These are phyloP conservation scores for Actinia equina DNA, from an alignment of 64 coral and sea anemone species.

Conservation along the genomic window DNA sequence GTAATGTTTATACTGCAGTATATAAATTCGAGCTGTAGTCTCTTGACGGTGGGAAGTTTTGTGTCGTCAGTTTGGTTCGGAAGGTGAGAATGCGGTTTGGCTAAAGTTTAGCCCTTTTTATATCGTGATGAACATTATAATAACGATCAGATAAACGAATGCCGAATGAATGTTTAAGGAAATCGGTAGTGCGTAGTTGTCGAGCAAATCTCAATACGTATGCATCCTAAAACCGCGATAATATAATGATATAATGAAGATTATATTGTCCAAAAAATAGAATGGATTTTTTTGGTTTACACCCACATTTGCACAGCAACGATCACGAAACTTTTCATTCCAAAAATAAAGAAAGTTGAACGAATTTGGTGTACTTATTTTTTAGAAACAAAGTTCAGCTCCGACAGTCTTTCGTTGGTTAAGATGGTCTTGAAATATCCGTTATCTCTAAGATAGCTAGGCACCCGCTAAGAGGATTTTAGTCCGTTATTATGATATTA, in stretches of 20 bases:
- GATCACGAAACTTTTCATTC: neutral
- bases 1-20: no score
- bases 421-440: neutral
- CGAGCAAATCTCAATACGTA: neutral
- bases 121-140: neutral
- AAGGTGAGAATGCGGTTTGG: neutral
- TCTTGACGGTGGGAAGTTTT: neutral
- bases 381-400: neutral
- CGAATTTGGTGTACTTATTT: neutral
- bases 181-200: neutral
- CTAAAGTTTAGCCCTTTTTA: neutral
- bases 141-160: neutral
- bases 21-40: neutral
- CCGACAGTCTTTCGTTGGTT: neutral
- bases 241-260: neutral
- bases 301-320: neutral
- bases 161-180: neutral
- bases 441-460: constrained; percentile 3
- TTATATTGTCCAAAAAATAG: neutral
- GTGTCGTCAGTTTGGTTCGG: neutral
- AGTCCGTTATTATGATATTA: neutral
- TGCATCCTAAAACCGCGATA: neutral
- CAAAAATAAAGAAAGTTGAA: neutral
- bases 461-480: neutral
- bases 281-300: neutral